A percentile compares a stretch with the other conserved stretches of the same genome.
Conservation (phyloP, 2,888 invertebrate genomes). For the Beris morrisii region DNA sequence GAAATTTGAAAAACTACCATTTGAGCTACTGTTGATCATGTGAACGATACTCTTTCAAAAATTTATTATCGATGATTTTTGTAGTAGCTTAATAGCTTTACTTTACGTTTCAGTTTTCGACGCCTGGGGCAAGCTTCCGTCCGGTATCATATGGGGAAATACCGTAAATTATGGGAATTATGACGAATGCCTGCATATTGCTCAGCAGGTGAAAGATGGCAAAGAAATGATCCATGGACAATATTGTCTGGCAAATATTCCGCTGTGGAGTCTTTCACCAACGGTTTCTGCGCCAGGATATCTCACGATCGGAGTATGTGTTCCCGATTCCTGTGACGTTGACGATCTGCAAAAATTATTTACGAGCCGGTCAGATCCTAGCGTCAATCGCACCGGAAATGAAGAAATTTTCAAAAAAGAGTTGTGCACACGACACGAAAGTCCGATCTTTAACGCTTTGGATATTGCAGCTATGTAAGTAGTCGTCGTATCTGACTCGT, state of each 20-base stretch:
- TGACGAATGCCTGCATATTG: conserved; percentile 30
- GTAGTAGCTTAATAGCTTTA: too few relatives aligned
- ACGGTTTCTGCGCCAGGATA: conserved; percentile 43
- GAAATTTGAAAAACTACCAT: too few relatives aligned
- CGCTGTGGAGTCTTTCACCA: conserved; percentile 36
- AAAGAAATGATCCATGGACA: conserved; percentile 50
- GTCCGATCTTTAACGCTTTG: conserved; percentile 45
- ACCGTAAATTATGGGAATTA: conserved; percentile 33
- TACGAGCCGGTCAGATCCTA: conserved; percentile 42
- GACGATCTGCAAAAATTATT: conserved; percentile 44
- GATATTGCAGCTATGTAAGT: conserved; percentile 54
- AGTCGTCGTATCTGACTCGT: conserved; percentile 22
- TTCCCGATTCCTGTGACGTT: conserved; percentile 50
- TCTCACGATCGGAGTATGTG: conserved; percentile 48
- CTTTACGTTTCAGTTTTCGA: conserved; percentile 32
- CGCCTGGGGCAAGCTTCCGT: conserved; percentile 37
- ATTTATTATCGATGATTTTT: too few relatives aligned
- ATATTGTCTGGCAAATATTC: conserved; percentile 53
- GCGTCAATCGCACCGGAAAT: conserved; percentile 33
- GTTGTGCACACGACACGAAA: conserved; percentile 48
- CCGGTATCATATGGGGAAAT: conserved; percentile 33
- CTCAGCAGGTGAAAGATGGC: conserved; percentile 42
- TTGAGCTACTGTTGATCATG: too few relatives aligned
- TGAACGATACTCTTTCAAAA: too few relatives aligned
- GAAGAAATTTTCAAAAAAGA: conserved; percentile 42